Base-by-base conservation (phyloP, 2,797 vertebrate genomes). In the Petrocephalus sullivani region DNA sequence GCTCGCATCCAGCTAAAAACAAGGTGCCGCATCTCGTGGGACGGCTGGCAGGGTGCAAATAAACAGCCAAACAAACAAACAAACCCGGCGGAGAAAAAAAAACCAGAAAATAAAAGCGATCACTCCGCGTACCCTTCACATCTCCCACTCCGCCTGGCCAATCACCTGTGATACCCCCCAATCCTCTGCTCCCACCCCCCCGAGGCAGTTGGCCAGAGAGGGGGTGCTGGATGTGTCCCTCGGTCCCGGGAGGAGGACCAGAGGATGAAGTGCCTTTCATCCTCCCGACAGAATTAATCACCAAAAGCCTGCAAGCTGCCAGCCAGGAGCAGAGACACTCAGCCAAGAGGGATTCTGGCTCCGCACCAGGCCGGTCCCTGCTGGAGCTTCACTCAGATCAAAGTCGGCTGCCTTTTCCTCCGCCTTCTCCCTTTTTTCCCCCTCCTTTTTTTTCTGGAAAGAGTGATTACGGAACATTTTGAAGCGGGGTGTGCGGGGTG, bases 241-340 rank as follows among this genome's bases (percentile, higher is more conserved):
- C 54, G 67, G 86, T 56, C 28, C 60, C 86, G 49, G n/a, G 82
- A 81, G 64, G 86, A 87, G 53, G 54, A 67, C 67, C 51, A 49
- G 56, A 21, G n/a, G 71, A 58, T 19, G 87, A 89, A 58, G 87
- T 89, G 81, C 86, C 94, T 96, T 96, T 96, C 93, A 95, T 95
- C 95, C 93, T 94, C 94, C 92, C 94, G 93, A 93, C 93, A 95
- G 95, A 95, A 96, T 95, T 95, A 95, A 96, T 96, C 95, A 96
- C 95, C 94, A 94, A 95, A 82, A 95, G 94, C 92, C 91, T 91
- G 91, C 91, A 91, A 91, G 90, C 92, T 92, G 92, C 92, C 90
- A 91, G 90, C 91, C 89, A 91, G 90, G 90, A 92, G 89, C 90
- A 88, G 89, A 91, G 89, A 90, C 88, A 89, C 89, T 91, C 90